A percentile compares a stretch with the other conserved stretches of the same genome.
Evolutionary conservation across 1,140 invertebrate species (phyloP).

Genomic region (Drosophila gunungcola): DNA sequence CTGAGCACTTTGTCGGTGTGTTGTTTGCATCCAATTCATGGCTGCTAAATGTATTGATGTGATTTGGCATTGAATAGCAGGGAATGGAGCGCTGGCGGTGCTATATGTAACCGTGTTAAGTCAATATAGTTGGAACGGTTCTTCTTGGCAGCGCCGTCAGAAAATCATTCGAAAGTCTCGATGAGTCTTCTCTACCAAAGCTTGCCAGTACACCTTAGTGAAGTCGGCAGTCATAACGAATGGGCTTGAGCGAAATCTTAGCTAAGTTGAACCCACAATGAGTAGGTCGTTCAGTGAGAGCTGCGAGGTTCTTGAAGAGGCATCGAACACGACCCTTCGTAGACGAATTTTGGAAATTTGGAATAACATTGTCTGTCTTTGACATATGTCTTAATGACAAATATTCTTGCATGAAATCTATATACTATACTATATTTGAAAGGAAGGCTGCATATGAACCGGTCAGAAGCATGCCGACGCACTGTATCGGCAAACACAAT

Average conservation of each 20-base stretch:
- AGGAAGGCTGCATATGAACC: too few species aligned
- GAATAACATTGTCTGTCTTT: slow-evolving; percentile 2
- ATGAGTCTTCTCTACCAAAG: too few species aligned
- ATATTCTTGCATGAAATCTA: not conserved
- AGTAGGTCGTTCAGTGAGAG: not conserved
- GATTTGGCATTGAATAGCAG: not conserved
- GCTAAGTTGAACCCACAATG: not conserved
- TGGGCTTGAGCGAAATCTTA: slow-evolving; percentile 1
- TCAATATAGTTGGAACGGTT: too few species aligned
- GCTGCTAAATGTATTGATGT: too few species aligned
- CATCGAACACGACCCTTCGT: slow-evolving; percentile 9
- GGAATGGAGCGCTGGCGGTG: too few species aligned
- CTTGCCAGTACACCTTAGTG: too few species aligned
- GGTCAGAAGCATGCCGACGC: not conserved
- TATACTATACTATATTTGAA: not conserved
- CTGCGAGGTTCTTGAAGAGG: slow-evolving; percentile 1
- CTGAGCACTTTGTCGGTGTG: too few species aligned
- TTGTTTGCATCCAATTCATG: too few species aligned
- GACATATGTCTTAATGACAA: slow-evolving; percentile 1
- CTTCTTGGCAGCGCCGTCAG: too few species aligned
- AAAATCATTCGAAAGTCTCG: too few species aligned
- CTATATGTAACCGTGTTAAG: not conserved
- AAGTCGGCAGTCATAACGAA: not conserved
- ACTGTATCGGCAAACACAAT: not conserved
- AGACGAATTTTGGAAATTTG: not conserved